Evolutionary conservation across 2,888 invertebrate species (phyloP).

Genomic region (Apantesis nais): DNA sequence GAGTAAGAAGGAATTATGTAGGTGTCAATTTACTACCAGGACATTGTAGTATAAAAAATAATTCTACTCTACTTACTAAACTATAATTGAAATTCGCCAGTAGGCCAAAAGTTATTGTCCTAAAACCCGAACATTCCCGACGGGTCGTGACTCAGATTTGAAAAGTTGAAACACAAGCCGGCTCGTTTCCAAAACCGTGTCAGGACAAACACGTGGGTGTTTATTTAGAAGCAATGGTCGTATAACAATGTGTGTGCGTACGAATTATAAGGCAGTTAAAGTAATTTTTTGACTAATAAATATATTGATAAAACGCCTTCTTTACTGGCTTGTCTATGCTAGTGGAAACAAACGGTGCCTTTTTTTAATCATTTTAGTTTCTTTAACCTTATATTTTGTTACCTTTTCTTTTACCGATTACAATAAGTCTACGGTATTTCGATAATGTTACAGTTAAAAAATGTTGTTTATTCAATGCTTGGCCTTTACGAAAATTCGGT

Average conservation of each 20-base stretch:
- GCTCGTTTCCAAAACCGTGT: constrained; percentile 43
- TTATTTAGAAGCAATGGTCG: constrained; percentile 7
- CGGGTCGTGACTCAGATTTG: constrained; percentile 53
- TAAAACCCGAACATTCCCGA: constrained; percentile 61
- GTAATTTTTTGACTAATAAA: background rate
- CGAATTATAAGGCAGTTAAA: constrained; percentile 3
- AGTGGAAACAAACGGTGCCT: too few species aligned
- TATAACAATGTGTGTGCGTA: constrained; percentile 22
- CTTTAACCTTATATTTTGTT: too few species aligned
- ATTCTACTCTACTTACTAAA: constrained; percentile 15
- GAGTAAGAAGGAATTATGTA: background rate
- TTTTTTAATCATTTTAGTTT: too few species aligned
- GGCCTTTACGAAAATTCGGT: too few species aligned
- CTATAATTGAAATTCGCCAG: constrained; percentile 31
- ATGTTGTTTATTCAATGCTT: too few species aligned
- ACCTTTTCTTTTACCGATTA: background rate
- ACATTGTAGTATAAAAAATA: background rate
- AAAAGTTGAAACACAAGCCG: constrained; percentile 35
- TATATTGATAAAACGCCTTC: too few species aligned
- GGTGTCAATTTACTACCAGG: background rate
- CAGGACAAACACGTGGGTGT: constrained; percentile 43
- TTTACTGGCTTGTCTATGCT: too few species aligned
- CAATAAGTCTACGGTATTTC: background rate
- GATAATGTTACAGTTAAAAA: too few species aligned
- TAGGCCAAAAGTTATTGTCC: constrained; percentile 66